Evolutionary conservation across 2,113 vertebrate genomes (phyloP).

Genomic region (Gallinago undulata): DNA sequence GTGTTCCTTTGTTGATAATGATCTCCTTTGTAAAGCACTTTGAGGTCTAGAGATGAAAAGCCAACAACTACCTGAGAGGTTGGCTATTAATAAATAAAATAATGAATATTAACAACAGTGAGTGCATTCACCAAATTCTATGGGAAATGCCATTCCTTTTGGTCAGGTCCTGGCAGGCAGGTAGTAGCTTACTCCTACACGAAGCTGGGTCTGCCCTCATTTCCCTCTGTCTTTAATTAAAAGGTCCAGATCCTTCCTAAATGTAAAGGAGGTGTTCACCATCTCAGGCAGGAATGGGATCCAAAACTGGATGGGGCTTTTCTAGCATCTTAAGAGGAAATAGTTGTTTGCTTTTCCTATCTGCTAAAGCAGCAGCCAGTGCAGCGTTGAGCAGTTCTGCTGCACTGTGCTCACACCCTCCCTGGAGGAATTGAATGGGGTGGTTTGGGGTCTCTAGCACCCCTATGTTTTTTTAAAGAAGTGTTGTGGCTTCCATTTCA

Average conservation of each 20-base stretch:
- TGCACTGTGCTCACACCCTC: background rate
- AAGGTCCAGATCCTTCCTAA: background rate
- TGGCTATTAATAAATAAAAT: slow-evolving; percentile 2
- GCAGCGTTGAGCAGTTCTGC: background rate
- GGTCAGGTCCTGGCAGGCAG: background rate
- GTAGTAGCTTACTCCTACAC: background rate
- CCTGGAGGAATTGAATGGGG: background rate
- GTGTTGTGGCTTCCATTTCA: background rate
- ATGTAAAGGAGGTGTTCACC: background rate
- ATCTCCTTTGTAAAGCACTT: slow-evolving; percentile 12
- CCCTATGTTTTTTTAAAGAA: background rate
- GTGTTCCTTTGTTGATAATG: background rate
- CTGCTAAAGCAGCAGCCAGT: background rate
- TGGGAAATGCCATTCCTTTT: background rate
- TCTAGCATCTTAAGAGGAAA: background rate
- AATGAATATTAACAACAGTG: background rate
- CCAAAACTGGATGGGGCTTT: background rate
- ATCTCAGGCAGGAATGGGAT: background rate
- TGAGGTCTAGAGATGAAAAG: slow-evolving; percentile 1
- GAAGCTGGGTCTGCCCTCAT: background rate
- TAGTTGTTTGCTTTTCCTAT: background rate
- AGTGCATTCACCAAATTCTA: background rate
- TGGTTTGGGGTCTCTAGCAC: background rate
- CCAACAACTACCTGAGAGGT: background rate
- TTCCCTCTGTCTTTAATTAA: background rate